Conservation (phyloP, 1,140 invertebrate species). For the Pollicipes pollicipes region DNA sequence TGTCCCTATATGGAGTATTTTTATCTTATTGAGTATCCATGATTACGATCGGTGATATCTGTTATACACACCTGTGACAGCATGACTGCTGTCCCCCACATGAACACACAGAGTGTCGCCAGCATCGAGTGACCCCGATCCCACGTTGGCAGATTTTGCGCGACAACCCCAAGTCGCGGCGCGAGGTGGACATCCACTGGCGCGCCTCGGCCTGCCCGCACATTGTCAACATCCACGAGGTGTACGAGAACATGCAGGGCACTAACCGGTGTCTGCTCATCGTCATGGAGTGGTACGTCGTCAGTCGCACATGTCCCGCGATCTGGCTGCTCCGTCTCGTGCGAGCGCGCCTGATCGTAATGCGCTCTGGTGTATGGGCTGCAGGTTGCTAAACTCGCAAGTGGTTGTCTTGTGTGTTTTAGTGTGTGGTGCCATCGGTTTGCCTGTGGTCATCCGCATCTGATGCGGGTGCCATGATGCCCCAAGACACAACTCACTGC, state of each 20-base stretch:
- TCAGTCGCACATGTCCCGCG: no score
- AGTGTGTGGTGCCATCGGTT: no score
- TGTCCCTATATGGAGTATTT: no score
- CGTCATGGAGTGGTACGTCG: slow-evolving; percentile 84
- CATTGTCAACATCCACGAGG: slow-evolving; percentile 84
- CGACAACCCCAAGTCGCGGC: slow-evolving; percentile 73
- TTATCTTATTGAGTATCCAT: no score
- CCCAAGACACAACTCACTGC: no score
- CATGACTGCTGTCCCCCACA: no score
- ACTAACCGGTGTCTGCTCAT: slow-evolving; percentile 80
- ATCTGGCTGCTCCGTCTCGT: no score
- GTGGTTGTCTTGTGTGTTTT: no score
- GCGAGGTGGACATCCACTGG: slow-evolving; percentile 93
- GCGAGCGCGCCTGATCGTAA: slow-evolving; percentile 4
- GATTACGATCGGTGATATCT: no score
- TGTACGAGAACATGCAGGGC: slow-evolving; percentile 87
- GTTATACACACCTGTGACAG: no score
- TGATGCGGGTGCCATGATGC: no score
- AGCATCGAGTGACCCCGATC: not conserved
- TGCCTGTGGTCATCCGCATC: no score
- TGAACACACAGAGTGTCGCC: not conserved
- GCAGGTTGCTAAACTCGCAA: not conserved
- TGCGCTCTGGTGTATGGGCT: slow-evolving; percentile 4
- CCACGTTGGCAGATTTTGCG: slow-evolving; percentile 51
- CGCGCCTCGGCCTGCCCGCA: slow-evolving; percentile 71